Evolutionary conservation across 2,888 invertebrate species (phyloP), one percentile per base, ranked within the genome.

Genomic region (Perithous albicinctus): DNA sequence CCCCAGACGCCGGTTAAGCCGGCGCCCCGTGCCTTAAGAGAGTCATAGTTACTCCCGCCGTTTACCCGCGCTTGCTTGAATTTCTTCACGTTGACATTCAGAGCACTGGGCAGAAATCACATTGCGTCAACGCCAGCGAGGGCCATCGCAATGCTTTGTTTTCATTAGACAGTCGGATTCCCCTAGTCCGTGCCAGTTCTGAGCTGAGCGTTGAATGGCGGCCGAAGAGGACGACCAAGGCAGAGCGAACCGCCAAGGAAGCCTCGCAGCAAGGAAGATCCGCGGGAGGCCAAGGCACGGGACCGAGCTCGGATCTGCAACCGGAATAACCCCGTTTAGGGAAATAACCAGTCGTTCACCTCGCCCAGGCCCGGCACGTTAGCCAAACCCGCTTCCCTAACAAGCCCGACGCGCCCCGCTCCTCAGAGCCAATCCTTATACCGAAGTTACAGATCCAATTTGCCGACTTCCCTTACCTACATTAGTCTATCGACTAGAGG

Each of bases 391-490:
- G 61, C 79, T 80, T 83, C 93, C 93, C 92, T 92, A 93, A 93
- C 94, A 93, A 94, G 94, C 94, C 94, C 94, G 93, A 93, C 93
- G 89, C 93, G 93, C 93, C 95, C 94, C 94, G 93, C 94, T 94
- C 95, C 94, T 95, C 95, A 95, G 95, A 95, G 95, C 95, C 95
- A 95, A 95, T 95, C 95, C 95, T 95, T 95, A 93, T 95, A 94
- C 95, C 95, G 94, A 95, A 94, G 94, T 94, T 94, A 94, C 94
- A 93, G 94, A 94, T 95, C 94, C 93, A 94, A 93, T 94, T 95
- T 95, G 95, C 94, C 94, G 94, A 95, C 94, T 95, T 95, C 94
- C 94, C 94, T 95, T 95, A 94, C 94, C 94, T 94, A 94, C 94
- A 94, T 95, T 95, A 94, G 93, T 95, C 94, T 94, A 94, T 94